Evolutionary conservation across 2,888 invertebrate species (phyloP).

Genomic region (Balanococcus diminutus): DNA sequence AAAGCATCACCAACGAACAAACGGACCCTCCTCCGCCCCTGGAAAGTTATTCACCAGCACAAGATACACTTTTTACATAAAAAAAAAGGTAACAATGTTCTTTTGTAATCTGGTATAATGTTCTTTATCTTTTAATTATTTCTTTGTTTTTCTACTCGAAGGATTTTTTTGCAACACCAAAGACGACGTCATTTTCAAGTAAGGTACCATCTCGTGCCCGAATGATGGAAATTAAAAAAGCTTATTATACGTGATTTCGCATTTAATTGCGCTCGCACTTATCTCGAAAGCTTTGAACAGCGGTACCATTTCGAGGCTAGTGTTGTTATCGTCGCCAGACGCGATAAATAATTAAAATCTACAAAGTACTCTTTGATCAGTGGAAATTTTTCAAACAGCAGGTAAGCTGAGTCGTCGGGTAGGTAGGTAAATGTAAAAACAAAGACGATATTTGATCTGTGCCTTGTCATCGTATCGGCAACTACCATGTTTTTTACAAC

Average conservation of each 20-base stretch:
- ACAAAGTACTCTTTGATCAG: background rate
- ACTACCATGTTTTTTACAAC: background rate
- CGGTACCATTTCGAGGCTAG: background rate
- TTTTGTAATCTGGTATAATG: background rate
- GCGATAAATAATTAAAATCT: background rate
- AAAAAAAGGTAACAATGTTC: background rate
- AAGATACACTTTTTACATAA: background rate
- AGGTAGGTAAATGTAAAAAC: background rate
- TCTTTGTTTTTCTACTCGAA: background rate
- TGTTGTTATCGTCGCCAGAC: background rate
- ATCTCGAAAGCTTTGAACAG: background rate
- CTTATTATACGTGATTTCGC: slow-evolving; percentile 15
- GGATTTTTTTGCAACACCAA: background rate
- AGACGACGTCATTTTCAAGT: background rate
- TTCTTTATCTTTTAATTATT: slow-evolving; percentile 37
- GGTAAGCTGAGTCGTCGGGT: too few species aligned
- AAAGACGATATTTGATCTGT: background rate
- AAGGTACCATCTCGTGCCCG: too few species aligned
- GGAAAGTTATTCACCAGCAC: too few species aligned
- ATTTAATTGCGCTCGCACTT: slow-evolving; percentile 15
- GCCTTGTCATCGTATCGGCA: background rate
- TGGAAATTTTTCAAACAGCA: background rate
- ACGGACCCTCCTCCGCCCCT: background rate
- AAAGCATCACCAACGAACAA: background rate
- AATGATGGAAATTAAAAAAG: background rate